phyloP scores from a whole-genome alignment of 1,140 invertebrate genomes.

The Pseudomyrmex dendroicus region DNA sequence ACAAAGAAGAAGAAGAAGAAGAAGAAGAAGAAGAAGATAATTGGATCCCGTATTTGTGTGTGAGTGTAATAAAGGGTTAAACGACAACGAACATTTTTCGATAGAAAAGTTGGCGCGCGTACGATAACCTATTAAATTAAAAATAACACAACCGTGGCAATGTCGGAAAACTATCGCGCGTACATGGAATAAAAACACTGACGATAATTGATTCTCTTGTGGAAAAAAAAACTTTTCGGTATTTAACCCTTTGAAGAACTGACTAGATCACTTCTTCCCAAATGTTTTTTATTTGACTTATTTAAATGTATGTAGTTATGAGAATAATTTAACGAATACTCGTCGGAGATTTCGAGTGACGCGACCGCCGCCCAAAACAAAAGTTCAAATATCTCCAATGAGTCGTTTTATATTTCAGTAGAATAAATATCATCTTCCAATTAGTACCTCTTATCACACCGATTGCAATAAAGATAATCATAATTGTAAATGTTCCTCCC shows the following conservation, averaged over 20 bases:
- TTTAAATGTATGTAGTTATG: too few species aligned
- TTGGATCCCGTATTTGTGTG: slow-evolving; percentile 39
- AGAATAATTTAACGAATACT: too few species aligned
- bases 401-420: background rate
- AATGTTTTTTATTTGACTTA: too few species aligned
- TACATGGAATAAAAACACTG: background rate
- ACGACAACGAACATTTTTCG: slow-evolving; percentile 22
- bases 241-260: too few species aligned
- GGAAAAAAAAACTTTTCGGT: background rate
- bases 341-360: too few species aligned
- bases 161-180: too few species aligned
- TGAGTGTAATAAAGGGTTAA: slow-evolving; percentile 49
- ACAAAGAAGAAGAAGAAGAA: slow-evolving; percentile 59
- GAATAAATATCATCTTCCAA: slow-evolving; percentile 3
- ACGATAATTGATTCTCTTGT: background rate
- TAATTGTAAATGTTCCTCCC: slow-evolving; percentile 47
- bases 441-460: background rate
- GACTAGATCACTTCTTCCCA: too few species aligned
- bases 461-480: slow-evolving; percentile 43
- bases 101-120: slow-evolving; percentile 18
- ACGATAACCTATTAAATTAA: background rate
- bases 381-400: background rate
- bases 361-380: background rate
- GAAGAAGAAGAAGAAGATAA: slow-evolving; percentile 55
- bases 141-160: background rate